Evolutionary conservation across 2,797 vertebrate genomes (phyloP), one percentile per base, ranked within the genome.

Genomic region (Sitta carolinensis): DNA sequence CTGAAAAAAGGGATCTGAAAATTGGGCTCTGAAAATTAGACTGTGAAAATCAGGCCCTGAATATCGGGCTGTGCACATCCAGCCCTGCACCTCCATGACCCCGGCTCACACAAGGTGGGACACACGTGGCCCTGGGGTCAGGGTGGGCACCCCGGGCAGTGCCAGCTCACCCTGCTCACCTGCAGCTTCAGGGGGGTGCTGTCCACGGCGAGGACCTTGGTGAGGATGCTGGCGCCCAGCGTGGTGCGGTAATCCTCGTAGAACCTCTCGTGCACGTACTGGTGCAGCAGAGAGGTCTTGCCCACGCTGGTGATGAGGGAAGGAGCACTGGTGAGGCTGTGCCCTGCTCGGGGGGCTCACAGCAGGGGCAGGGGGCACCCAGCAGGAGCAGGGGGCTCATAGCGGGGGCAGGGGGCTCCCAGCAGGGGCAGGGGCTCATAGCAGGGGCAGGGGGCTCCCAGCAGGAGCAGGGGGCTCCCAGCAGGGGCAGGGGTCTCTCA

Each of bases 211-310:
- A 98, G 89, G 34, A 97, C 94, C 92, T 98, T 98, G 83, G 98
- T 97, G 38, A 98, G 97, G 94, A 98, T 98, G 95, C 97, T 98
- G 93, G 98, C 98, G 0, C 98, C 98, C 92, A 98, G 94, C 0
- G 98, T 98, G 80, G 97, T 98, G 86, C 97, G 97, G 23, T 98
- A 98, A 61, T 98, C 98, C 50, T 98, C 98, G 0, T 95, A 97
- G 62, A 98, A 98, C 0, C 79, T 98, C 87, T 98, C 98, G 91
- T 98, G 98, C 84, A 98, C 97, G 75, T 98, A 98, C 32, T 96
- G 98, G 90, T 98, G 98, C 76, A 98, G 96, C 51, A 98, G 98
- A 22, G 98, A 98, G 54, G 98, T 98, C 96, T 98, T 98, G 63
- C 98, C 98, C 84, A 98, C 98, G 1, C 98, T 98, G 96, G 76